These are phyloP conservation scores for Drosophila meridionalis DNA, from an alignment of 2,888 invertebrate genomes.

Conservation along the genomic window DNA sequence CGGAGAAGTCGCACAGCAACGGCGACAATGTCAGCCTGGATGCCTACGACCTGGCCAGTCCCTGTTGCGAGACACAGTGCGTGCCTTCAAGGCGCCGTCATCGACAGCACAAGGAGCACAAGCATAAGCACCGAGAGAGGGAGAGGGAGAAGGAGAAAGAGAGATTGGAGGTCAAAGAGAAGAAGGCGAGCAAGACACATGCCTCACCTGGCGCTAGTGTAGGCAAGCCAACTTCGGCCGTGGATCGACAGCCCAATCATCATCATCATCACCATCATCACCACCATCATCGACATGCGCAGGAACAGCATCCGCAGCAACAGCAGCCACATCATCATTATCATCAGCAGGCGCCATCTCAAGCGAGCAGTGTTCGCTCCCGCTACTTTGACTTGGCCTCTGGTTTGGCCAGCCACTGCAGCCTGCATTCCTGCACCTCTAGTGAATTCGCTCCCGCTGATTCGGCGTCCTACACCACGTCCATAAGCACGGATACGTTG, in stretches of 20 bases:
- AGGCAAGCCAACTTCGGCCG: not conserved
- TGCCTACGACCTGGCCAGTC: conserved; percentile 94
- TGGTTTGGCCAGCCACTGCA: conserved; percentile 91
- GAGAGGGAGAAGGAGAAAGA: conserved; percentile 85
- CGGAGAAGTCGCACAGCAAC: conserved; percentile 83
- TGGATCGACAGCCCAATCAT: conserved; percentile 33
- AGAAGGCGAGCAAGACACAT: conserved; percentile 50
- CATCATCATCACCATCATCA: conserved; percentile 66
- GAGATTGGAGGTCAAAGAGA: conserved; percentile 66
- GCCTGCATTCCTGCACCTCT: conserved; percentile 93
- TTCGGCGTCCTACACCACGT: conserved; percentile 93
- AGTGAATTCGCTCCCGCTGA: conserved; percentile 90
- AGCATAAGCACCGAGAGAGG: conserved; percentile 86
- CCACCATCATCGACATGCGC: conserved; percentile 70
- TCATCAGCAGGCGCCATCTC: conserved; percentile 84
- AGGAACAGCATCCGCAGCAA: conserved; percentile 80
- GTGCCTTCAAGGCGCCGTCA: conserved; percentile 88
- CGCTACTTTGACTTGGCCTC: conserved; percentile 89
- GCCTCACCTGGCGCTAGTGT: conserved; percentile 16
- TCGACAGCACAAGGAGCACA: conserved; percentile 88
- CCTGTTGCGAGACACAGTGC: conserved; percentile 94
- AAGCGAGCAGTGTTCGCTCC: conserved; percentile 84
- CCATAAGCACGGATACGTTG: conserved; percentile 93
- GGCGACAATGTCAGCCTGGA: conserved; percentile 91
- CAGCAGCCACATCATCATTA: conserved; percentile 85